A percentile compares a stretch with the other conserved stretches of the same genome.
These are phyloP conservation scores for Tachycineta bicolor DNA, from an alignment of 2,113 vertebrate genomes.

Conservation along the genomic window DNA sequence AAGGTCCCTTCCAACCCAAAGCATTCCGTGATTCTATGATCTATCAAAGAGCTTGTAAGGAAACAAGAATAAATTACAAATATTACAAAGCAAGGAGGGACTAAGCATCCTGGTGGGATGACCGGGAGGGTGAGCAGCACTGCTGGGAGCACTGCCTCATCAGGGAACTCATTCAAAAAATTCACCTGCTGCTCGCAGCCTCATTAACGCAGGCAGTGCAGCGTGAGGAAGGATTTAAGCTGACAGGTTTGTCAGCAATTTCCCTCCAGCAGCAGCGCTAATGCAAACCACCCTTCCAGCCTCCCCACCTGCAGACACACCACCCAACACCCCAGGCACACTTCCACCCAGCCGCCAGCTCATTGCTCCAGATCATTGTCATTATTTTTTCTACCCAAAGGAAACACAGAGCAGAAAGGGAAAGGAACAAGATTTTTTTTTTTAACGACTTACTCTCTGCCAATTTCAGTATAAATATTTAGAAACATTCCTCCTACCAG, in stretches of 20 bases:
- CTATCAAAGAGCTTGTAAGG: neutral
- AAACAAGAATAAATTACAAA: neutral
- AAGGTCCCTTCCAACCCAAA: neutral
- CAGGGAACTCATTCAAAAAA: constrained; percentile 32
- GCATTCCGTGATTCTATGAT: neutral
- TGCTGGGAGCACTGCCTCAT: neutral
- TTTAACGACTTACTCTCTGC: constrained; percentile 82
- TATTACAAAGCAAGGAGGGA: neutral
- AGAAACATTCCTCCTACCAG: constrained; percentile 93
- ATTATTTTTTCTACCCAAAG: neutral
- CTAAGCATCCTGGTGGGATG: neutral
- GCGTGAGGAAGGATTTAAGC: constrained; percentile 14
- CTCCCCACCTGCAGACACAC: neutral
- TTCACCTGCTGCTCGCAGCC: constrained; percentile 13
- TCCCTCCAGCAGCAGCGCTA: neutral
- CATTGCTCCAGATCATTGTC: neutral
- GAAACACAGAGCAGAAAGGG: constrained; percentile 35
- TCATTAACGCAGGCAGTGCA: constrained; percentile 14
- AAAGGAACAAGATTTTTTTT: constrained; percentile 58
- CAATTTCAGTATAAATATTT: constrained; percentile 88
- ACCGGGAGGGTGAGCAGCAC: neutral
- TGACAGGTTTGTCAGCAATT: constrained; percentile 22
- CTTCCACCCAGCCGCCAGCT: neutral
- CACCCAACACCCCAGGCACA: neutral
- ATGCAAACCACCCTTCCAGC: neutral